Evolutionary conservation across 2,888 invertebrate species (phyloP).

Genomic region (Pammene fasciana): DNA sequence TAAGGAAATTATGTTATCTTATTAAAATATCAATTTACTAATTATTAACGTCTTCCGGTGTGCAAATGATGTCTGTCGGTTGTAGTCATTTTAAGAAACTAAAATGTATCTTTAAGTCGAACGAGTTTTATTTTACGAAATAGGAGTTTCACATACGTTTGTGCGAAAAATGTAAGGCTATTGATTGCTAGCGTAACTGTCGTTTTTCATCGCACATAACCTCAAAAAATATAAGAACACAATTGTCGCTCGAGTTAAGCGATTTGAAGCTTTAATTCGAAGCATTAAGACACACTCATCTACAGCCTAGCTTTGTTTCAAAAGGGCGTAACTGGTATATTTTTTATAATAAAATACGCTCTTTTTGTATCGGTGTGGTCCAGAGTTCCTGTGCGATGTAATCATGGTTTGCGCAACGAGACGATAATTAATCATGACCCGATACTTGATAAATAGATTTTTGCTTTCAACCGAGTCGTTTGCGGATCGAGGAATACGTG

Average conservation of each 20-base stretch:
- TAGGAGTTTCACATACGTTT: too few relatives aligned
- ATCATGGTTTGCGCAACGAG: slow-evolving; percentile 57
- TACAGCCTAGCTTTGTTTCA: neutral
- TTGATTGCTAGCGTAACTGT: too few relatives aligned
- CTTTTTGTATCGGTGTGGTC: neutral
- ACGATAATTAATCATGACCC: slow-evolving; percentile 74
- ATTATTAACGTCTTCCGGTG: too few relatives aligned
- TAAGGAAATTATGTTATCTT: neutral
- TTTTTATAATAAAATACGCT: neutral
- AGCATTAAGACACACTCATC: neutral
- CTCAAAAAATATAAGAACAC: neutral
- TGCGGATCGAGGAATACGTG: slow-evolving; percentile 45
- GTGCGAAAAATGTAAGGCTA: too few relatives aligned
- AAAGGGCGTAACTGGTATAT: neutral
- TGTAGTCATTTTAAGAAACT: too few relatives aligned
- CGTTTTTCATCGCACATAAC: too few relatives aligned
- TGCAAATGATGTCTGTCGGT: too few relatives aligned
- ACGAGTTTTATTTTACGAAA: too few relatives aligned
- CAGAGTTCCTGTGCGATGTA: slow-evolving; percentile 45
- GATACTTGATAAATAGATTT: slow-evolving; percentile 80
- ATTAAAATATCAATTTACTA: neutral
- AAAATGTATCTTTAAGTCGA: too few relatives aligned
- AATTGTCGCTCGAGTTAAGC: neutral
- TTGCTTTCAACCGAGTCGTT: slow-evolving; percentile 72
- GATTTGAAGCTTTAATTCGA: neutral